Conservation (phyloP, 2,888 invertebrate genomes). For the Acanthosepion pharaonis region DNA sequence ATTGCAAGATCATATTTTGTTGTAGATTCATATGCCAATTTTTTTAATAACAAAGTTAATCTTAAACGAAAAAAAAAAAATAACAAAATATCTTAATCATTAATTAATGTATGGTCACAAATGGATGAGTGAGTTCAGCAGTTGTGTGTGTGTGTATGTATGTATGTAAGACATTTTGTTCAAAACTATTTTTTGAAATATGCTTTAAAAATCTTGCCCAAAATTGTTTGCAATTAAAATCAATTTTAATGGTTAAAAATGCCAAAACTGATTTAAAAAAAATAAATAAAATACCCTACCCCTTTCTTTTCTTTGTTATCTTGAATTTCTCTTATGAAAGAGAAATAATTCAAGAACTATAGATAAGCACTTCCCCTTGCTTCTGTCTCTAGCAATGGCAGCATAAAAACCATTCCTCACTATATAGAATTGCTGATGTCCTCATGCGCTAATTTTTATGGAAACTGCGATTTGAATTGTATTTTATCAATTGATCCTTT, state of each 20-base stretch:
- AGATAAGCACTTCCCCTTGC: neutral
- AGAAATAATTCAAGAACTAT: neutral
- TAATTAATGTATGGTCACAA: neutral
- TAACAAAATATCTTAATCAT: no score
- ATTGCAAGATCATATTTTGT: neutral
- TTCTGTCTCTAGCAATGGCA: neutral
- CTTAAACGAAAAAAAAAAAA: no score
- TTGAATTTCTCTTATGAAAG: neutral
- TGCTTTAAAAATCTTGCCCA: conserved; percentile 15
- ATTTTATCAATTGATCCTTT: no score
- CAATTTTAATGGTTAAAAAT: conserved; percentile 8
- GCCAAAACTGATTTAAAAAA: neutral
- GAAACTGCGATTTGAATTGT: no score
- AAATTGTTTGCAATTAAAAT: neutral
- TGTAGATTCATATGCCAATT: neutral
- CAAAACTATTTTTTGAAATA: conserved; percentile 8
- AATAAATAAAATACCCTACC: neutral
- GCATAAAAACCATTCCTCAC: neutral
- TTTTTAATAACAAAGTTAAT: no score
- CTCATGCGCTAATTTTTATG: neutral
- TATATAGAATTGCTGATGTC: neutral
- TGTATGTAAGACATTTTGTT: neutral
- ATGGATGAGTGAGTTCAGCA: neutral
- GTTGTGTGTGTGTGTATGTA: no score
- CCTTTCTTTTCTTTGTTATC: neutral